Conservation (phyloP, 1,140 invertebrate species). For the Zaprionus tsacasi region DNA sequence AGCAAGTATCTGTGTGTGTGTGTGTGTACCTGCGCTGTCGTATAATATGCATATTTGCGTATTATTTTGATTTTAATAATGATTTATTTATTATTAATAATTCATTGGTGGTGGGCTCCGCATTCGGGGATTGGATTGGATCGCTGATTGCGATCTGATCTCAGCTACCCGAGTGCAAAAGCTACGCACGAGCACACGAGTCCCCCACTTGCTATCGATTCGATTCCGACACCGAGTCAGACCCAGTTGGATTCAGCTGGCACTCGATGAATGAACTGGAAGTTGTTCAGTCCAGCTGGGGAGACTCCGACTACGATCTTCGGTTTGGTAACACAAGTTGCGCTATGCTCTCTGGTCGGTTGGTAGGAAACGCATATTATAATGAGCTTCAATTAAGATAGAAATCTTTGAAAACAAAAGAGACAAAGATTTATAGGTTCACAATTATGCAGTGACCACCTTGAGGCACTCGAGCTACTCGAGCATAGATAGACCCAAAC, state of each 20-base stretch:
- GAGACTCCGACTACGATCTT: slow-evolving; percentile 13
- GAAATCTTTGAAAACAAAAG: slow-evolving; percentile 73
- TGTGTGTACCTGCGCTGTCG: slow-evolving; percentile 44
- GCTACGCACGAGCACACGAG: slow-evolving; percentile 37
- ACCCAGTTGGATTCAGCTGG: slow-evolving; percentile 6
- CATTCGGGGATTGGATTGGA: slow-evolving; percentile 49
- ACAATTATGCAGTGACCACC: slow-evolving; percentile 67
- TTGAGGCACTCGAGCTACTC: slow-evolving; percentile 57
- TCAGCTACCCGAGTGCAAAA: slow-evolving; percentile 59
- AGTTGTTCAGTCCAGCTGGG: slow-evolving; percentile 12
- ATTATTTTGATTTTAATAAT: slow-evolving; percentile 84
- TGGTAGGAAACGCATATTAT: slow-evolving; percentile 80
- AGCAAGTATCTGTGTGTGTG: not conserved
- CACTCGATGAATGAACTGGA: slow-evolving; percentile 45
- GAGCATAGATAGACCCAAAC: slow-evolving; percentile 12
- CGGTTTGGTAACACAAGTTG: slow-evolving; percentile 63
- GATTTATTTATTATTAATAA: slow-evolving; percentile 84
- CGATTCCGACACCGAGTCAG: slow-evolving; percentile 22
- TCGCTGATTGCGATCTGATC: slow-evolving; percentile 74
- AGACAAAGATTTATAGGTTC: slow-evolving; percentile 79
- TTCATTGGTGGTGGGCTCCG: slow-evolving; percentile 80
- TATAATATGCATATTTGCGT: slow-evolving; percentile 82
- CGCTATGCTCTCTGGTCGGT: slow-evolving; percentile 11
- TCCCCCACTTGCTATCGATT: slow-evolving; percentile 37
- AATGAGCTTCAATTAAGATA: slow-evolving; percentile 82